phyloP scores from a whole-genome alignment of 23 tunicate genomes.

The Trididemnum nubilum region DNA sequence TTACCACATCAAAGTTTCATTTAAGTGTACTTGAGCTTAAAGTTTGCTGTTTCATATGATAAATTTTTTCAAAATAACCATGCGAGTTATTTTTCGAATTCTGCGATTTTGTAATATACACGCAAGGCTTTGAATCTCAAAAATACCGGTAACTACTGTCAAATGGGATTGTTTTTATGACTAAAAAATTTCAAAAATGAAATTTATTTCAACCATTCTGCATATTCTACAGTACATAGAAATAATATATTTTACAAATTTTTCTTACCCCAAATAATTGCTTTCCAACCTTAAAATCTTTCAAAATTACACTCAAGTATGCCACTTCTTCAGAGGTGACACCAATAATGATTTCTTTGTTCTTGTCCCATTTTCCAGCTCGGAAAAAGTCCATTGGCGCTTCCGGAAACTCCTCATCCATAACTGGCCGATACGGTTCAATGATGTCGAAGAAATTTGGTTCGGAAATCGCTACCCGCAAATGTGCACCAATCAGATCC shows the following conservation, averaged over 20 bases:
- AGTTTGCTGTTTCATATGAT: neutral
- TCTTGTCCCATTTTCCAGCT: conserved; percentile 50
- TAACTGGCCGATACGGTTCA: conserved; percentile 50
- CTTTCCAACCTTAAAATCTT: neutral
- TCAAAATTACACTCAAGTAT: conserved; percentile 1
- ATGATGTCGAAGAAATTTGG: conserved; percentile 16
- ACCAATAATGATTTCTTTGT: conserved; percentile 52
- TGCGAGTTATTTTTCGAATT: neutral
- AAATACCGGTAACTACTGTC: too few relatives aligned
- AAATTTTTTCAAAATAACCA: neutral
- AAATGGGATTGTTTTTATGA: too few relatives aligned
- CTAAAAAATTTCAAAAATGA: too few relatives aligned
- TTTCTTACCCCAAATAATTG: neutral
- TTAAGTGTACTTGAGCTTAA: neutral
- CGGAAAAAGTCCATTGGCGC: conserved; percentile 44
- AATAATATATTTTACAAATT: too few relatives aligned
- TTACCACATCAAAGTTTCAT: too few relatives aligned
- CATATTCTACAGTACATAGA: too few relatives aligned
- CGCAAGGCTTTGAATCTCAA: too few relatives aligned
- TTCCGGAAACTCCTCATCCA: conserved; percentile 55
- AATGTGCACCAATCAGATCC: neutral
- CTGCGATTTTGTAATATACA: neutral
- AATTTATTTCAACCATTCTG: too few relatives aligned
- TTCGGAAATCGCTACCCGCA: neutral
- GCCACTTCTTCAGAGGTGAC: conserved; percentile 36